Evolutionary conservation across 2,888 invertebrate genomes (phyloP).

Genomic region (Nezara viridula): DNA sequence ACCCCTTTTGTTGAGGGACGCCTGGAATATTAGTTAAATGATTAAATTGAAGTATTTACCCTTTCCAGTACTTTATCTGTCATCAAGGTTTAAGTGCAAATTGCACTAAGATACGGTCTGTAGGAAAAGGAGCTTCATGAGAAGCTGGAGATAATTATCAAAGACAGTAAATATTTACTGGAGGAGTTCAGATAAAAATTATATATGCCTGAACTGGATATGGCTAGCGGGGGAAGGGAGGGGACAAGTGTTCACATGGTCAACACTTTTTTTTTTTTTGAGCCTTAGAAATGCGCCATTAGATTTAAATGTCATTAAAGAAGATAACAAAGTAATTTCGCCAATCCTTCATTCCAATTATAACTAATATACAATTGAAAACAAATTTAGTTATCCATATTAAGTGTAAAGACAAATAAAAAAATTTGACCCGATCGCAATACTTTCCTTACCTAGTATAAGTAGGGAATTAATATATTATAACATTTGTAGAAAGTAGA

Average conservation of each 20-base stretch:
- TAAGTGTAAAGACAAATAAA: too few relatives aligned
- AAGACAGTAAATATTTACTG: conserved; percentile 7
- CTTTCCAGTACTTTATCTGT: neutral
- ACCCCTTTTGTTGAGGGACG: too few relatives aligned
- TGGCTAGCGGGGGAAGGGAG: neutral
- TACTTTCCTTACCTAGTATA: too few relatives aligned
- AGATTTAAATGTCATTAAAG: neutral
- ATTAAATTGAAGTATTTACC: neutral
- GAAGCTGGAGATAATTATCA: conserved; percentile 14
- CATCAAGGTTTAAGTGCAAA: neutral
- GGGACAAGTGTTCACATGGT: neutral
- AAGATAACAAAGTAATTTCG: neutral
- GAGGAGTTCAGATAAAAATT: conserved; percentile 10
- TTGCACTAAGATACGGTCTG: neutral
- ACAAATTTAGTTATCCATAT: too few relatives aligned
- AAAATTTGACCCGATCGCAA: too few relatives aligned
- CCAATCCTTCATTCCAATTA: too few relatives aligned
- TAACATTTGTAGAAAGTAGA: too few relatives aligned
- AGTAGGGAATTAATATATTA: too few relatives aligned
- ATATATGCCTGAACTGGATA: neutral
- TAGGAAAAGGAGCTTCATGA: neutral
- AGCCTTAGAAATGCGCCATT: neutral
- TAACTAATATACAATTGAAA: too few relatives aligned
- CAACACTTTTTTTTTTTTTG: neutral
- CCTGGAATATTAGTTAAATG: too few relatives aligned